Conservation (phyloP, 2,797 vertebrate genomes). For the Danio kyathit region DNA sequence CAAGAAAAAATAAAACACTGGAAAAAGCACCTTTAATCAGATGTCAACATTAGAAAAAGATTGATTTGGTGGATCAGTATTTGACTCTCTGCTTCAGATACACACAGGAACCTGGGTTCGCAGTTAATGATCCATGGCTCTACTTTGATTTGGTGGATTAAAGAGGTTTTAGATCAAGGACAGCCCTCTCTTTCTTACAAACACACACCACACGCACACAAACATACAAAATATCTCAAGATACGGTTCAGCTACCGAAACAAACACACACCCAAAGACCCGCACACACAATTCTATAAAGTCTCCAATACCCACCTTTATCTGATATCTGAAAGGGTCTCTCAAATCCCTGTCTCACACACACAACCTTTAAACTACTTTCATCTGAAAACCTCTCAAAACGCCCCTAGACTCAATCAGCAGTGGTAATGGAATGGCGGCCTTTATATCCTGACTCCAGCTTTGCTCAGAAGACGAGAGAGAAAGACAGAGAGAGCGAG, state of each 20-base stretch:
- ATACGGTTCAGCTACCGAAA: not conserved
- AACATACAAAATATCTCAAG: not conserved
- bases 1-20: not conserved
- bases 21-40: not conserved
- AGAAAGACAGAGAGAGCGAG: constrained; percentile 35
- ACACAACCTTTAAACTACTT: constrained; percentile 71
- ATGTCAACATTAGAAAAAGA: not conserved
- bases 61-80: not conserved
- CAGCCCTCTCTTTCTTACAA: constrained; percentile 6
- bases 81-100: not conserved
- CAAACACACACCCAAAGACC: not conserved
- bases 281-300: not conserved
- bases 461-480: constrained; percentile 32
- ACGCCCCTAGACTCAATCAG: constrained; percentile 68
- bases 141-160: constrained; percentile 43
- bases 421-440: constrained; percentile 64
- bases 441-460: constrained; percentile 54
- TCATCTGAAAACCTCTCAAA: constrained; percentile 59
- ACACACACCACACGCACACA: not conserved
- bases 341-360: constrained; percentile 59
- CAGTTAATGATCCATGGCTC: constrained; percentile 12
- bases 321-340: constrained; percentile 27
- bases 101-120: constrained; percentile 5
- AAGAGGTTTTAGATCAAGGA: constrained; percentile 56
- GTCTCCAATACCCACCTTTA: constrained; percentile 45